A percentile compares a stretch with the other conserved stretches of the same genome.
Evolutionary conservation across 2,113 vertebrate species (phyloP).

Genomic region (Ceyx cyanopectus): DNA sequence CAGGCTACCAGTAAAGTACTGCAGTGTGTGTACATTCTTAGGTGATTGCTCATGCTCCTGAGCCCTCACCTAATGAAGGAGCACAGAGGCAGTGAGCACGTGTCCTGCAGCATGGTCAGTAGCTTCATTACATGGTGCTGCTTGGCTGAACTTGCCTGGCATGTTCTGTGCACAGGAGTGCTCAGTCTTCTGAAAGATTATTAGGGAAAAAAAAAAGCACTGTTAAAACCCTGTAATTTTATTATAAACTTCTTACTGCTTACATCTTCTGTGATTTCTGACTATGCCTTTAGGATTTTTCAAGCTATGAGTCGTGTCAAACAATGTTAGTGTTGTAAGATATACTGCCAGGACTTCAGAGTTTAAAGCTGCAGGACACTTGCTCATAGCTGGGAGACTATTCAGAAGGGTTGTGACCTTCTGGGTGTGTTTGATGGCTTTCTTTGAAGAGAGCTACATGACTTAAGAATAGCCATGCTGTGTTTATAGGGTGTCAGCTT

Average conservation of each 20-base stretch:
- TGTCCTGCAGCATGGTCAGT: not conserved
- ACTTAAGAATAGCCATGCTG: not conserved
- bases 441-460: not conserved
- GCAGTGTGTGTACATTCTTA: not conserved
- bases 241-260: not conserved
- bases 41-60: not conserved
- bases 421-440: not conserved
- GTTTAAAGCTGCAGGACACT: not conserved
- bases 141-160: not conserved
- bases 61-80: not conserved
- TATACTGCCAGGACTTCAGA: not conserved
- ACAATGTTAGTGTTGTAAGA: not conserved
- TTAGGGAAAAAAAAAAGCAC: not conserved
- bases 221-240: not conserved
- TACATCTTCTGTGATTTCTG: not conserved
- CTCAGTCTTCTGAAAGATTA: not conserved
- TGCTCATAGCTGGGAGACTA: not conserved
- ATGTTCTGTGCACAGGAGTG: not conserved
- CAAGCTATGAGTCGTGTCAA: not conserved
- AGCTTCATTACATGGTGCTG: not conserved
- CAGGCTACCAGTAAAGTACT: not conserved
- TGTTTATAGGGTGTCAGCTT: not conserved
- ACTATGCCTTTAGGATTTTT: not conserved
- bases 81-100: not conserved
- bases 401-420: constrained; percentile 12